Evolutionary conservation across 2,888 invertebrate species (phyloP).

Genomic region (Sesia bembeciformis): DNA sequence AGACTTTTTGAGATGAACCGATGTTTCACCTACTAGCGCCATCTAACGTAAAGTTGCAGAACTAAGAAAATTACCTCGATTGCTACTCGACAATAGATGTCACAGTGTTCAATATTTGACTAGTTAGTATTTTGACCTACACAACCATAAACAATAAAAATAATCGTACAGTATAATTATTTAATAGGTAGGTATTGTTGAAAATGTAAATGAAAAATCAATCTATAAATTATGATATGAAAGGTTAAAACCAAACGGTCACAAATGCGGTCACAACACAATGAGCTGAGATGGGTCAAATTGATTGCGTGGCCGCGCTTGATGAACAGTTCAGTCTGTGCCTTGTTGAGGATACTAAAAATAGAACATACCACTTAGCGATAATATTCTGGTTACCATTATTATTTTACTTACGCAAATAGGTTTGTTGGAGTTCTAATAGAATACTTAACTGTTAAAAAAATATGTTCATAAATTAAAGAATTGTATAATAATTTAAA

Average conservation of each 20-base stretch:
- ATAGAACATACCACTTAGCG: slow-evolving; percentile 39
- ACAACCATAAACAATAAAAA: no score
- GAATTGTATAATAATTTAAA: no score
- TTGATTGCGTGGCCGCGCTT: slow-evolving; percentile 53
- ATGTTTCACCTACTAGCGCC: neutral
- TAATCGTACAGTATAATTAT: no score
- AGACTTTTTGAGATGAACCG: no score
- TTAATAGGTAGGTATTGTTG: no score
- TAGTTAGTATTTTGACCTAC: no score
- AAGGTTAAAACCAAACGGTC: neutral
- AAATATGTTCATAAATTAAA: no score
- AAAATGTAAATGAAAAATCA: no score
- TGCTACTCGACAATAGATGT: slow-evolving; percentile 45
- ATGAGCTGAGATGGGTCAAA: slow-evolving; percentile 41
- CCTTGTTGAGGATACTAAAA: slow-evolving; percentile 50
- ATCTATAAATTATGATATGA: neutral
- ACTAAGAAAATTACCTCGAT: neutral
- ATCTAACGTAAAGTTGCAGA: neutral
- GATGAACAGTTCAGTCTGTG: slow-evolving; percentile 31
- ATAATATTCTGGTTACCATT: neutral
- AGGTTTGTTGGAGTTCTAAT: no score
- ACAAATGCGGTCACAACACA: neutral
- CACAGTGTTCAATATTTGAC: slow-evolving; percentile 11
- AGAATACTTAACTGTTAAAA: no score
- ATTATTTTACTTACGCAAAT: neutral